phyloP scores from a whole-genome alignment of 1,140 invertebrate species.

The Leptopilina clavipes region DNA sequence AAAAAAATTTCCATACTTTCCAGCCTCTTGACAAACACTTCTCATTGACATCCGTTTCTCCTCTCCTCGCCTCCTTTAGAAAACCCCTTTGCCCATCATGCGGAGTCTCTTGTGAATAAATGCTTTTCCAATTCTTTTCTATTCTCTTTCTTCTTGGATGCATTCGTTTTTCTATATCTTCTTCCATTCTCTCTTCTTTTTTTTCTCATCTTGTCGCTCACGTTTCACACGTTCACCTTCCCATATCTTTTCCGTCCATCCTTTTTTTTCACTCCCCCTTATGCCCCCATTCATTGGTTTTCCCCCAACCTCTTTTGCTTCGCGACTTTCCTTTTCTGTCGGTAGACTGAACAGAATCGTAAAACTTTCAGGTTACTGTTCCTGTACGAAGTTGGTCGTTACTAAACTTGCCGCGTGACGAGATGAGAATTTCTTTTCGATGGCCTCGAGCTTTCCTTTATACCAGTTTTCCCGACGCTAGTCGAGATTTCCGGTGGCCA shows the following conservation, averaged over 20 bases:
- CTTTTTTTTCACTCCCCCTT: not conserved
- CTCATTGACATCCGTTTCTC: conserved; percentile 51
- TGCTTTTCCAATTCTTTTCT: not conserved
- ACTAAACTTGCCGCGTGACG: conserved; percentile 4
- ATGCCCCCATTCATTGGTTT: too few relatives aligned
- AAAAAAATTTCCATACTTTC: conserved; percentile 14
- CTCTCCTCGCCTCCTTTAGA: conserved; percentile 37
- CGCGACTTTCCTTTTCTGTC: conserved; percentile 31
- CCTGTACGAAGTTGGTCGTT: conserved; percentile 24
- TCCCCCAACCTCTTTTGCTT: conserved; percentile 34
- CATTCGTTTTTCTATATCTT: conserved; percentile 15
- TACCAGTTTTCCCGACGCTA: not conserved
- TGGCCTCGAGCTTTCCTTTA: not conserved
- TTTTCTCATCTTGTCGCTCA: not conserved
- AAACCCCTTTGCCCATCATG: not conserved
- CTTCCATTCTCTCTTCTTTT: too few relatives aligned
- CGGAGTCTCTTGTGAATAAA: not conserved
- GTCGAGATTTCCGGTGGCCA: conserved; percentile 46
- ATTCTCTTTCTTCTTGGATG: not conserved
- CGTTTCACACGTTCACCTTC: not conserved
- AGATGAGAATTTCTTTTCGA: conserved; percentile 9
- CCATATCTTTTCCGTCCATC: not conserved
- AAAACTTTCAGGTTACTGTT: conserved; percentile 61
- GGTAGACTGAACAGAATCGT: conserved; percentile 59
- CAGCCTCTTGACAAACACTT: conserved; percentile 10